Conservation (phyloP, 2,113 vertebrate genomes). For the Narcine bancroftii region DNA sequence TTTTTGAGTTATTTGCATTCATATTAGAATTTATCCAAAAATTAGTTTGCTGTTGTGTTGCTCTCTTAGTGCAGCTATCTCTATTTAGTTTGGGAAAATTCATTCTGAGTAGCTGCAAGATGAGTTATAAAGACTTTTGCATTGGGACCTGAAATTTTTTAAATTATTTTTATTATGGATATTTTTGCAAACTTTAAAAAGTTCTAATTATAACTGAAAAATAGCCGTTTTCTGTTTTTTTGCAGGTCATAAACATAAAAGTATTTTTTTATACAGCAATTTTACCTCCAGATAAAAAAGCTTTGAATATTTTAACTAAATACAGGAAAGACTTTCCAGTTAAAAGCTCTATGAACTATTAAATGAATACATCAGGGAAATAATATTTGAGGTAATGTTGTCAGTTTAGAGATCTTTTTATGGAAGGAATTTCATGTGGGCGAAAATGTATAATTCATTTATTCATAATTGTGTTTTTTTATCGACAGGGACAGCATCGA, state of each 20-base stretch:
- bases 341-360: neutral
- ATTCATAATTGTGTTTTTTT: conserved; percentile 21
- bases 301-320: neutral
- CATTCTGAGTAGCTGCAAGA: neutral
- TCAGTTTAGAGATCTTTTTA: neutral
- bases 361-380: neutral
- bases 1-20: neutral
- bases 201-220: neutral
- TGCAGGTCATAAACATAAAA: neutral
- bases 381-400: neutral
- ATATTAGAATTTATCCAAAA: neutral
- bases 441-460: neutral
- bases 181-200: neutral
- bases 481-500: neutral
- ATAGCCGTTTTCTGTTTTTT: neutral
- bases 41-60: neutral
- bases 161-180: neutral
- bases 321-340: neutral
- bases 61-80: neutral
- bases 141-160: neutral
- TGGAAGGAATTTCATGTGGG: neutral
- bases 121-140: neutral
- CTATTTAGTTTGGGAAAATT: neutral
- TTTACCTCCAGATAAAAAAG: neutral
- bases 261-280: neutral